Conservation (phyloP, 2,113 vertebrate genomes). For the Mormyrus lacerda region DNA sequence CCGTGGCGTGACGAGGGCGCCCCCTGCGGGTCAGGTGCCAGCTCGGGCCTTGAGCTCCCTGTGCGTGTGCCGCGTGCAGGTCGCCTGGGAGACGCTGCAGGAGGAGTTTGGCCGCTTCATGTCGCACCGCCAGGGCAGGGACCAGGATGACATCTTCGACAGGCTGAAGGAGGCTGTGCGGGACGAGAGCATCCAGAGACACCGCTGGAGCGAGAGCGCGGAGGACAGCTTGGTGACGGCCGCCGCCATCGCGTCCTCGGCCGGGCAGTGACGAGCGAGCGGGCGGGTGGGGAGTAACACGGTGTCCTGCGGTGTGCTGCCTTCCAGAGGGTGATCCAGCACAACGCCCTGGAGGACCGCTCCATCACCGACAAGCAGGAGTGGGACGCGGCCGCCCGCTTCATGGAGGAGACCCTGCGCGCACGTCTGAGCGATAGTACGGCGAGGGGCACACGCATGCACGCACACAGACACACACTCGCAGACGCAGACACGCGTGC, state of each 20-base stretch:
- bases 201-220: slow-evolving; percentile 92
- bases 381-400: slow-evolving; percentile 96
- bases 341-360: slow-evolving; percentile 94
- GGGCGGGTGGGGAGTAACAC: not conserved
- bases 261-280: no score
- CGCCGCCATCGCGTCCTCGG: not conserved
- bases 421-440: slow-evolving; percentile 90
- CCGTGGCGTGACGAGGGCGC: not conserved
- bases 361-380: slow-evolving; percentile 96
- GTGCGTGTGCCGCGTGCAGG: slow-evolving; percentile 49
- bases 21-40: not conserved
- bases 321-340: slow-evolving; percentile 88
- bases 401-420: slow-evolving; percentile 94
- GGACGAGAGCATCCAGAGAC: slow-evolving; percentile 91
- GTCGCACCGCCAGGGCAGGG: slow-evolving; percentile 90
- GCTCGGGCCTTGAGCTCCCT: no score
- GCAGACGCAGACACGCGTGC: not conserved
- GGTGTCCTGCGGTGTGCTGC: not conserved
- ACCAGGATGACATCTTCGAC: slow-evolving; percentile 96
- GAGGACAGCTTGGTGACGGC: slow-evolving; percentile 87
- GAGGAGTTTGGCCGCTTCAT: slow-evolving; percentile 96
- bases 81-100: slow-evolving; percentile 95
- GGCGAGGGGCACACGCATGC: slow-evolving; percentile 22
- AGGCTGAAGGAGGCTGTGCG: slow-evolving; percentile 95
- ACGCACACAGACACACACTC: not conserved